Evolutionary conservation across 2,888 invertebrate species (phyloP).

Genomic region (Flabesymbios commensalis): DNA sequence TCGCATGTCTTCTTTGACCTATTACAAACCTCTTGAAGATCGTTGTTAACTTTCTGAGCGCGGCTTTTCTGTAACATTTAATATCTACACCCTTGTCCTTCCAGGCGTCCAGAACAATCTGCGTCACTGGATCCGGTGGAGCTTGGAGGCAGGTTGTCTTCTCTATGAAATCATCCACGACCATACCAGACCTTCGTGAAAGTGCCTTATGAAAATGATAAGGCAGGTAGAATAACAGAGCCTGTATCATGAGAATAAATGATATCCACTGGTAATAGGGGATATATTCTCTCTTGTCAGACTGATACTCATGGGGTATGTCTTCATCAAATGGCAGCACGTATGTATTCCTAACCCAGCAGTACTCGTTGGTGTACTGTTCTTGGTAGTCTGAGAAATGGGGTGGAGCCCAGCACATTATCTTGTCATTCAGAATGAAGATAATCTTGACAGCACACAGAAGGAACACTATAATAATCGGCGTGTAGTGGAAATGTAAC

Average conservation of each 20-base stretch:
- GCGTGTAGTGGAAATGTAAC: conserved; percentile 34
- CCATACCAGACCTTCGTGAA: too few relatives aligned
- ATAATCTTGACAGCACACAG: conserved; percentile 36
- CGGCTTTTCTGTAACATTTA: too few relatives aligned
- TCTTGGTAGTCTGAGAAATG: conserved; percentile 38
- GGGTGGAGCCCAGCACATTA: conserved; percentile 41
- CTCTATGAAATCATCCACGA: too few relatives aligned
- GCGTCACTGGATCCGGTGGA: too few relatives aligned
- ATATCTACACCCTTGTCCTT: too few relatives aligned
- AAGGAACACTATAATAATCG: conserved; percentile 32
- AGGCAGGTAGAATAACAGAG: conserved; percentile 40
- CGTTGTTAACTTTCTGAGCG: too few relatives aligned
- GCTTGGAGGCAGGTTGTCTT: too few relatives aligned
- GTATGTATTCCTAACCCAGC: conserved; percentile 42
- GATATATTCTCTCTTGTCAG: conserved; percentile 34
- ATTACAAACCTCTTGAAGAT: too few relatives aligned
- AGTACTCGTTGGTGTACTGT: conserved; percentile 39
- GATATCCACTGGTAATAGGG: conserved; percentile 43
- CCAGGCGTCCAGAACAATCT: too few relatives aligned
- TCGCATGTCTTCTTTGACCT: too few relatives aligned
- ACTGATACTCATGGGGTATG: conserved; percentile 38
- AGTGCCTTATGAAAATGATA: too few relatives aligned
- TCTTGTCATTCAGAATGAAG: conserved; percentile 39
- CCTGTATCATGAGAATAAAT: conserved; percentile 36
- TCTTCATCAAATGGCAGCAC: conserved; percentile 38